Evolutionary conservation across 2,888 invertebrate genomes (phyloP).

Genomic region (Matsumyia berberina): DNA sequence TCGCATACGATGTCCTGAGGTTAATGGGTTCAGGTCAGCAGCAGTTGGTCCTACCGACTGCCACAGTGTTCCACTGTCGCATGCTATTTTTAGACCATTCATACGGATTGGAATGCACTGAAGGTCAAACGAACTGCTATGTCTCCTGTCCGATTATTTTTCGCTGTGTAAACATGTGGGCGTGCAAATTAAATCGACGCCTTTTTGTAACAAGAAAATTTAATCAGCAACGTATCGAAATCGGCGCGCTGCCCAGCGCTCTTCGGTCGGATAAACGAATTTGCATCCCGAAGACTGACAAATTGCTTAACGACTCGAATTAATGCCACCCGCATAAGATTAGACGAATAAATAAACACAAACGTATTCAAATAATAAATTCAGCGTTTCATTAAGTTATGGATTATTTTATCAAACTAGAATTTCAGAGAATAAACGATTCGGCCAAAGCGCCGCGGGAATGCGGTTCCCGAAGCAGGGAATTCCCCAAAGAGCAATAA

Average conservation of each 20-base stretch:
- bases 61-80: slow-evolving; percentile 7
- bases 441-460: slow-evolving; percentile 15
- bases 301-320: slow-evolving; percentile 26
- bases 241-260: neutral
- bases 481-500: slow-evolving; percentile 15
- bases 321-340: slow-evolving; percentile 55
- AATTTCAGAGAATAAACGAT: slow-evolving; percentile 23
- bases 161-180: slow-evolving; percentile 58
- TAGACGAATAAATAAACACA: slow-evolving; percentile 12
- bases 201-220: slow-evolving; percentile 41
- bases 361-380: slow-evolving; percentile 18
- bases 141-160: slow-evolving; percentile 26
- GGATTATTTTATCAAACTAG: slow-evolving; percentile 34
- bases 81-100: slow-evolving; percentile 53
- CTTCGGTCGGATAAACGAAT: slow-evolving; percentile 5
- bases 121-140: slow-evolving; percentile 53
- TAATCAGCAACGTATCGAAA: slow-evolving; percentile 36
- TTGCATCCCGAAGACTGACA: slow-evolving; percentile 39
- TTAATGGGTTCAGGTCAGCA: slow-evolving; percentile 72
- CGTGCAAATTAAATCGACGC: slow-evolving; percentile 50
- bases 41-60: slow-evolving; percentile 18
- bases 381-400: slow-evolving; percentile 38
- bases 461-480: slow-evolving; percentile 16
- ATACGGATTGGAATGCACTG: slow-evolving; percentile 52
- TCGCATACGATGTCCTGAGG: slow-evolving; percentile 58